Conservation (phyloP, 2,113 vertebrate species). For the Scartelaos histophorus region DNA sequence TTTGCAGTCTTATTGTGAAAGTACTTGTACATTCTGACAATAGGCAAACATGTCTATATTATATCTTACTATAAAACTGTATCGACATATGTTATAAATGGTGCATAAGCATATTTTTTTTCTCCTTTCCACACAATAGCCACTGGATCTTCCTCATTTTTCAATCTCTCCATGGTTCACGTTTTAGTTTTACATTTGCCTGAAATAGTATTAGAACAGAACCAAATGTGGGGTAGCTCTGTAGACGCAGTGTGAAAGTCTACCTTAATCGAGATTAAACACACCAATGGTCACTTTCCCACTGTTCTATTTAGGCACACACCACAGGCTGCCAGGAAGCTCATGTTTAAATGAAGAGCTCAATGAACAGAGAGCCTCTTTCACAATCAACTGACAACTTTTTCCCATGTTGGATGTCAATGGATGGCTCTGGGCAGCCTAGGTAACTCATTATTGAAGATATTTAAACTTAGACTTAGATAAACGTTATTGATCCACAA, state of each 20-base stretch:
- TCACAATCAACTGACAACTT: slow-evolving; percentile 72
- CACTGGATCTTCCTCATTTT: slow-evolving; percentile 21
- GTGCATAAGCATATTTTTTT: too few relatives aligned
- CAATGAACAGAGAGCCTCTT: slow-evolving; percentile 72
- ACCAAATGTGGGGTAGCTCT: slow-evolving; percentile 32
- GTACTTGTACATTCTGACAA: too few relatives aligned
- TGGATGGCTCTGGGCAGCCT: slow-evolving; percentile 64
- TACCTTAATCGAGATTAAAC: slow-evolving; percentile 69
- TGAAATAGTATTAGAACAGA: slow-evolving; percentile 47
- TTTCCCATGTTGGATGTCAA: slow-evolving; percentile 71
- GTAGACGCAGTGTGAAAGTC: slow-evolving; percentile 41
- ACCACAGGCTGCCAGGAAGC: slow-evolving; percentile 62
- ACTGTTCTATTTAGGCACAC: slow-evolving; percentile 67
- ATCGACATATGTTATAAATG: too few relatives aligned
- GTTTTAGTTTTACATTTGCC: slow-evolving; percentile 27
- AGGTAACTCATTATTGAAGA: slow-evolving; percentile 58
- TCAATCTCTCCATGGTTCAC: slow-evolving; percentile 32
- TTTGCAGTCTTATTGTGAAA: too few relatives aligned
- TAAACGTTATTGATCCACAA: too few relatives aligned
- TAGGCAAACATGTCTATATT: too few relatives aligned
- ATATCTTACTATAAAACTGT: too few relatives aligned
- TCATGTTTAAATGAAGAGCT: slow-evolving; percentile 73
- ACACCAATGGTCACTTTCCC: slow-evolving; percentile 62
- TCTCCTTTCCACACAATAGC: not conserved
- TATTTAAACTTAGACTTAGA: too few relatives aligned